Percentiles rank a stretch among this genome's conserved stretches.
Evolutionary conservation across 2,113 vertebrate genomes (phyloP).

Genomic region (Ornithorhynchus anatinus): DNA sequence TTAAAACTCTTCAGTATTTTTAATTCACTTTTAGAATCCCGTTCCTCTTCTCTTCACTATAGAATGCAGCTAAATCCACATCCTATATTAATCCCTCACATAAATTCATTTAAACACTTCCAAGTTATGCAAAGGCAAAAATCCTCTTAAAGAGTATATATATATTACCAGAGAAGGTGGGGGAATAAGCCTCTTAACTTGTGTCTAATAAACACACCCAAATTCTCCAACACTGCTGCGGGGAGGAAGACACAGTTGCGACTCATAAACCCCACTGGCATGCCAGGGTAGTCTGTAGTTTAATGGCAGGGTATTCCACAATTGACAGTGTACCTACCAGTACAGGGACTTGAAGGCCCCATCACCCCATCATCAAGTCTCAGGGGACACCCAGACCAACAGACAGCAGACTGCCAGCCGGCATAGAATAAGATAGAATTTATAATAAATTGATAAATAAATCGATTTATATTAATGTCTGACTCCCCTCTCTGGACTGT

Average conservation of each 20-base stretch:
- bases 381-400: too few species aligned
- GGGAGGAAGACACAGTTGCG: background rate
- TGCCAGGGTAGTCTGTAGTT: background rate
- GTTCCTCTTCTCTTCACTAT: conserved; percentile 5
- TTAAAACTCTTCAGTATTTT: background rate
- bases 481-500: too few species aligned
- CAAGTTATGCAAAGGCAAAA: conserved; percentile 21
- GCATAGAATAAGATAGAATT: too few species aligned
- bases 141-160: conserved; percentile 6
- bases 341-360: too few species aligned
- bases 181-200: background rate
- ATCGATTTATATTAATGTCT: too few species aligned
- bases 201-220: background rate
- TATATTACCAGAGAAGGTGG: background rate
- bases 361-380: too few species aligned
- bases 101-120: conserved; percentile 37
- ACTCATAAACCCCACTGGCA: background rate
- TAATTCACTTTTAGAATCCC: background rate
- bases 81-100: conserved; percentile 34
- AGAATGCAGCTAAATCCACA: conserved; percentile 26
- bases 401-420: too few species aligned
- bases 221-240: background rate
- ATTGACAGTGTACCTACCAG: too few species aligned
- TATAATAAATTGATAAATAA: too few species aligned
- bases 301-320: too few species aligned